Evolutionary conservation across 2,797 vertebrate genomes (phyloP).

Genomic region (Melanotaenia maccullochi): DNA sequence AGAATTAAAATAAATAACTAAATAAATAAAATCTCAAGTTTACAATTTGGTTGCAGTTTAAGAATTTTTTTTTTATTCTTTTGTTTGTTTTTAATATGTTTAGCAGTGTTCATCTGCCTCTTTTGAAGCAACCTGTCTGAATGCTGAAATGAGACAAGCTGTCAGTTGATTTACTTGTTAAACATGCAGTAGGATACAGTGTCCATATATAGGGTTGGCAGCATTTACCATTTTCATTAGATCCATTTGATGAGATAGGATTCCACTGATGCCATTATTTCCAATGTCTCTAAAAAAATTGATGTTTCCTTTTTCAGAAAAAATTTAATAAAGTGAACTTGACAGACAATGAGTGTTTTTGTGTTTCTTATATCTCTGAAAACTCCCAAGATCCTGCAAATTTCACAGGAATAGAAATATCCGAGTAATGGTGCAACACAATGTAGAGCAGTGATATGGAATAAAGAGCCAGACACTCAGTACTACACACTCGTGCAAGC

Average conservation of each 20-base stretch:
- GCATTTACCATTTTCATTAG: conserved; percentile 43
- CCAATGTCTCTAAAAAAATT: conserved; percentile 48
- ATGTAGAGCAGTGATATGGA: conserved; percentile 14
- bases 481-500: background rate
- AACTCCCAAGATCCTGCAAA: conserved; percentile 3
- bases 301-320: conserved; percentile 57
- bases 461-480: conserved; percentile 12
- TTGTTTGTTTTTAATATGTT: conserved; percentile 21
- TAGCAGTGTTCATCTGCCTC: conserved; percentile 18
- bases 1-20: background rate
- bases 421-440: conserved; percentile 12
- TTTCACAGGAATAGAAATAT: conserved; percentile 28
- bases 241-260: conserved; percentile 40
- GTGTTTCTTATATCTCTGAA: background rate
- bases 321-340: conserved; percentile 74
- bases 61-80: background rate
- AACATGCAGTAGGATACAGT: conserved; percentile 39
- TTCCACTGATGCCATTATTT: conserved; percentile 42
- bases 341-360: conserved; percentile 18
- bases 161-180: conserved; percentile 67
- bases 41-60: background rate
- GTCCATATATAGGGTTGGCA: conserved; percentile 23
- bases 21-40: conserved; percentile 11
- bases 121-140: conserved; percentile 42
- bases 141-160: conserved; percentile 56